Percentiles rank a stretch among this genome's conserved stretches.
These are phyloP conservation scores for Tinea pellionella DNA, from an alignment of 2,888 invertebrate species.

Conservation along the genomic window DNA sequence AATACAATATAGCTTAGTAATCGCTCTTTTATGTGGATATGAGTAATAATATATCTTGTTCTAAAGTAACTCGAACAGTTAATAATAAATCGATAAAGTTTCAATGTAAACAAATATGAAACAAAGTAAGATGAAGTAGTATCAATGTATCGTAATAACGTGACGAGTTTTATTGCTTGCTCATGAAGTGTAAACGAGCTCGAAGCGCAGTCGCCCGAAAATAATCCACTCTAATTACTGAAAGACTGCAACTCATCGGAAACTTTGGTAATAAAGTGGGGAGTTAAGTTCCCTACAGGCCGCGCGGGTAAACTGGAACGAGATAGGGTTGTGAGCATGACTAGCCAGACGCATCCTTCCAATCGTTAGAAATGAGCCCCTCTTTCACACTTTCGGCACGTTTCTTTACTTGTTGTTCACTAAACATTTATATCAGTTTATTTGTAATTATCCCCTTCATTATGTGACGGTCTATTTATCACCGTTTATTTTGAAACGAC, in stretches of 20 bases:
- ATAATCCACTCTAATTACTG: conserved; percentile 62
- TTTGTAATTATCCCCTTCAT: not conserved
- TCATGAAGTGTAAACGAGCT: conserved; percentile 18
- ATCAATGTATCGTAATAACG: conserved; percentile 12
- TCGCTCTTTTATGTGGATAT: too few species aligned
- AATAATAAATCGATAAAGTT: too few species aligned
- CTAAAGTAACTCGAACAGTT: too few species aligned
- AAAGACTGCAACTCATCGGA: conserved; percentile 47
- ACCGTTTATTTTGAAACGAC: not conserved
- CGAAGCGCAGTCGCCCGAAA: conserved; percentile 44
- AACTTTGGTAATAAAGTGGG: conserved; percentile 66
- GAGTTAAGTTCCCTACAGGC: conserved; percentile 44
- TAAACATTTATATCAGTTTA: not conserved
- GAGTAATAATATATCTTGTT: too few species aligned
- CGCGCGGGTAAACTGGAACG: not conserved
- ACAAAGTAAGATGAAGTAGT: not conserved
- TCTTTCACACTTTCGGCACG: not conserved
- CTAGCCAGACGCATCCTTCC: conserved; percentile 6
- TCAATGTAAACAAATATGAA: not conserved
- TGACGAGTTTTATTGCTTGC: conserved; percentile 15
- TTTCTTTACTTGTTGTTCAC: not conserved
- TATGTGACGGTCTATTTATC: not conserved
- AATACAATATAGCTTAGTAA: too few species aligned
- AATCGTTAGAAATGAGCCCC: not conserved
- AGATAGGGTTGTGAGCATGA: conserved; percentile 10